These are phyloP conservation scores for Ferdinandea cuprea DNA, from an alignment of 2,888 invertebrate genomes.

Conservation along the genomic window DNA sequence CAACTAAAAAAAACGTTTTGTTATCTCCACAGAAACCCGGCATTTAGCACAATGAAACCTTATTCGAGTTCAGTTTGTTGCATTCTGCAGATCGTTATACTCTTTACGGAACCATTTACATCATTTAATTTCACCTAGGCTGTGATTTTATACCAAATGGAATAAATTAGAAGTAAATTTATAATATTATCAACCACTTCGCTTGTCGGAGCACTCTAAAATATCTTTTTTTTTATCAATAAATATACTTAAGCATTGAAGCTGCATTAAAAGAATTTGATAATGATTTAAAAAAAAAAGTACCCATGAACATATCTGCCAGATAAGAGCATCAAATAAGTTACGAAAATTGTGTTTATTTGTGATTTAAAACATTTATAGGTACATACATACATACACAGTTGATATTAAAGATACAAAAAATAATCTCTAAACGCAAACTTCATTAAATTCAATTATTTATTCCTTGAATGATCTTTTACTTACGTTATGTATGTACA, in stretches of 20 bases:
- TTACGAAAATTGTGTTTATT: neutral
- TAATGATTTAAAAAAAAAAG: neutral
- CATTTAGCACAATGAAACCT: slow-evolving; percentile 4
- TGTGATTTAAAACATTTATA: neutral
- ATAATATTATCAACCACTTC: neutral
- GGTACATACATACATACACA: too few species aligned
- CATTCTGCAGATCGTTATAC: slow-evolving; percentile 7
- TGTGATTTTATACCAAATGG: neutral
- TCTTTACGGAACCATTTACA: neutral
- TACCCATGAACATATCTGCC: neutral
- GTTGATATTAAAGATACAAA: too few species aligned
- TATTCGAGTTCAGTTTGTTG: slow-evolving; percentile 21
- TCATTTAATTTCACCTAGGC: neutral
- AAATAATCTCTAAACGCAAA: too few species aligned
- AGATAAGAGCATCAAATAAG: neutral
- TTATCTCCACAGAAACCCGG: slow-evolving; percentile 23
- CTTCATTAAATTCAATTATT: too few species aligned
- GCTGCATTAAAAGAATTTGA: neutral
- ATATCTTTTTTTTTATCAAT: neutral
- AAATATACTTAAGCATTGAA: too few species aligned
- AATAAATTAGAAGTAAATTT: neutral
- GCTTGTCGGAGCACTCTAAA: neutral
- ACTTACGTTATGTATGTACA: too few species aligned
- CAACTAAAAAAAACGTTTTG: slow-evolving; percentile 15
- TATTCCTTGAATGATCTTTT: too few species aligned